Evolutionary conservation across 2,113 vertebrate genomes (phyloP).

Genomic region (Craseonycteris thonglongyai): DNA sequence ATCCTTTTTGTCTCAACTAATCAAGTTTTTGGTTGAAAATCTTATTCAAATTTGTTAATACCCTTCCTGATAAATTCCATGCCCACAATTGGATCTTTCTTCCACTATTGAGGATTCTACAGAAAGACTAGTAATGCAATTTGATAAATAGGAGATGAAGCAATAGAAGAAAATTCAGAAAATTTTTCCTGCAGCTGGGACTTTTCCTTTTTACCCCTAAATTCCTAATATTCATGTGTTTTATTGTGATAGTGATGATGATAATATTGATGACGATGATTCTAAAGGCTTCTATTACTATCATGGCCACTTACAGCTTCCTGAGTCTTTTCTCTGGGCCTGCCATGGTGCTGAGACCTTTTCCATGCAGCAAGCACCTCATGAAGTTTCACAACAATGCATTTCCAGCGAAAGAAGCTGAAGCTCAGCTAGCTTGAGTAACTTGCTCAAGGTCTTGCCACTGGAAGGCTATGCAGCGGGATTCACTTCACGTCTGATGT

Average conservation of each 20-base stretch:
- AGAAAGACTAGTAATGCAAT: not conserved
- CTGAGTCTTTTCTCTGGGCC: not conserved
- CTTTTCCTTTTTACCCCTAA: not conserved
- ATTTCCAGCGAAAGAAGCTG: not conserved
- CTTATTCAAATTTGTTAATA: not conserved
- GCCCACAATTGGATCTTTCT: not conserved
- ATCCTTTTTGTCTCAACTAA: not conserved
- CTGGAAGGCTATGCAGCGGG: not conserved
- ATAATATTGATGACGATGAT: no score
- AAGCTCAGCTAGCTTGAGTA: not conserved
- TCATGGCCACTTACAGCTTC: not conserved
- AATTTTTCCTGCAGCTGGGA: not conserved
- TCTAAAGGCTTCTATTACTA: not conserved
- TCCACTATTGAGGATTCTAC: not conserved
- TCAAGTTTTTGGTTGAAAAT: not conserved
- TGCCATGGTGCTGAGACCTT: not conserved
- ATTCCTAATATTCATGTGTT: not conserved
- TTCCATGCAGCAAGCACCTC: no score
- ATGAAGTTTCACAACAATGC: not conserved
- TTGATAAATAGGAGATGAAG: not conserved
- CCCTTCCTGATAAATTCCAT: not conserved
- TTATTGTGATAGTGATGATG: not conserved
- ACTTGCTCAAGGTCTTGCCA: not conserved
- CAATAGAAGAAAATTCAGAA: not conserved
- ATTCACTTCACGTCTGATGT: not conserved